A percentile compares a stretch with the other conserved stretches of the same genome.
Evolutionary conservation across 2,797 vertebrate genomes (phyloP).

Genomic region (Phaenicophaeus curvirostris): DNA sequence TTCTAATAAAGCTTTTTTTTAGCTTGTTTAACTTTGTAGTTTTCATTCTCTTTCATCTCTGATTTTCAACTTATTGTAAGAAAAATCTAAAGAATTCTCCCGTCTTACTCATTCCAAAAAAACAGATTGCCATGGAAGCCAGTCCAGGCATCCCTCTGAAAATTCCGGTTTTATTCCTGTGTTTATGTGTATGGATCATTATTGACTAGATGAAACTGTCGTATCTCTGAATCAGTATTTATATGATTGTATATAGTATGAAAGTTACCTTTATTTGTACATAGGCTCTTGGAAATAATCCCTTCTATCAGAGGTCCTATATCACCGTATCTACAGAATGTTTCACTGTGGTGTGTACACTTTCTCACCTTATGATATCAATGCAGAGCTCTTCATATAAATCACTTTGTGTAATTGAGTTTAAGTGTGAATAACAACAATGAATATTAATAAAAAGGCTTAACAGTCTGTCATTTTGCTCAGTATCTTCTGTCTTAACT

Average conservation of each 20-base stretch:
- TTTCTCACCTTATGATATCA: slow-evolving; percentile 64
- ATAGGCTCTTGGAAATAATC: slow-evolving; percentile 66
- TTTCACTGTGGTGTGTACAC: slow-evolving; percentile 54
- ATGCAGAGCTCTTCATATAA: slow-evolving; percentile 59
- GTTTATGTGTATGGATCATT: slow-evolving; percentile 54
- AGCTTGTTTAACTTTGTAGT: slow-evolving; percentile 17
- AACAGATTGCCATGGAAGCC: background rate
- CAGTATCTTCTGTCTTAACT: background rate
- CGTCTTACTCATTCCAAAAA: background rate
- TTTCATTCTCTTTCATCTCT: background rate
- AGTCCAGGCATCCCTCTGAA: slow-evolving; percentile 9
- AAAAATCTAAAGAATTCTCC: background rate
- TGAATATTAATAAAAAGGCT: slow-evolving; percentile 70
- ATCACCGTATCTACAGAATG: slow-evolving; percentile 58
- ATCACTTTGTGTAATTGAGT: slow-evolving; percentile 71
- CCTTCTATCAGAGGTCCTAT: slow-evolving; percentile 59
- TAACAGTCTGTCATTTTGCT: background rate
- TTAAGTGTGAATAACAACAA: slow-evolving; percentile 68
- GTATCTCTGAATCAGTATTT: slow-evolving; percentile 41
- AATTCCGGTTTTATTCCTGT: slow-evolving; percentile 58
- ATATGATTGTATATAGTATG: slow-evolving; percentile 72
- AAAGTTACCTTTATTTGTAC: slow-evolving; percentile 72
- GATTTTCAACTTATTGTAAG: background rate
- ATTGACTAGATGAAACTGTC: slow-evolving; percentile 32
- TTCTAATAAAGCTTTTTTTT: slow-evolving; percentile 52